phyloP scores from a whole-genome alignment of 2,113 vertebrate genomes.

The Ariopsis seemanni region DNA sequence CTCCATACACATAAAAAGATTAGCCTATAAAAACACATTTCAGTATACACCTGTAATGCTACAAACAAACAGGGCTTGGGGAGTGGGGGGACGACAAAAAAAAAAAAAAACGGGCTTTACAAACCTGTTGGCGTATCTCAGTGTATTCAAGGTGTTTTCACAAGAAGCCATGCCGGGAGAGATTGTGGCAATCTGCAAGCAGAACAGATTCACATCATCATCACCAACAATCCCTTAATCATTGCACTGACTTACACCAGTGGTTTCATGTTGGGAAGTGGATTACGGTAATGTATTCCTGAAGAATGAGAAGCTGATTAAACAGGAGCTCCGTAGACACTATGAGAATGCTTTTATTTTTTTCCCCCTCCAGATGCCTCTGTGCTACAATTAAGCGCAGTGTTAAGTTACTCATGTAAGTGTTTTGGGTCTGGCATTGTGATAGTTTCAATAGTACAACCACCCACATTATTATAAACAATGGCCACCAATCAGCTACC shows the following conservation, averaged over 20 bases:
- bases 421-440: background rate
- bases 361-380: background rate
- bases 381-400: background rate
- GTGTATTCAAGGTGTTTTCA: constrained; percentile 96
- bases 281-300: background rate
- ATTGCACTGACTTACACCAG: background rate
- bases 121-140: constrained; percentile 98
- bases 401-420: background rate
- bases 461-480: background rate
- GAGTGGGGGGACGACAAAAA: background rate
- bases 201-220: constrained; percentile 29
- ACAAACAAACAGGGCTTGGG: background rate
- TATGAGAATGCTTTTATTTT: background rate
- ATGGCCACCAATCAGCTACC: background rate
- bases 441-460: background rate
- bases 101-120: constrained; percentile 22
- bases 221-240: background rate
- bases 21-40: background rate
- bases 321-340: background rate
- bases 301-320: background rate
- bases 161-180: constrained; percentile 98
- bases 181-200: constrained; percentile 91
- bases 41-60: background rate
- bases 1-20: background rate
- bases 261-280: background rate